Conservation (phyloP, 2,797 vertebrate genomes). For the Fundulus diaphanus region DNA sequence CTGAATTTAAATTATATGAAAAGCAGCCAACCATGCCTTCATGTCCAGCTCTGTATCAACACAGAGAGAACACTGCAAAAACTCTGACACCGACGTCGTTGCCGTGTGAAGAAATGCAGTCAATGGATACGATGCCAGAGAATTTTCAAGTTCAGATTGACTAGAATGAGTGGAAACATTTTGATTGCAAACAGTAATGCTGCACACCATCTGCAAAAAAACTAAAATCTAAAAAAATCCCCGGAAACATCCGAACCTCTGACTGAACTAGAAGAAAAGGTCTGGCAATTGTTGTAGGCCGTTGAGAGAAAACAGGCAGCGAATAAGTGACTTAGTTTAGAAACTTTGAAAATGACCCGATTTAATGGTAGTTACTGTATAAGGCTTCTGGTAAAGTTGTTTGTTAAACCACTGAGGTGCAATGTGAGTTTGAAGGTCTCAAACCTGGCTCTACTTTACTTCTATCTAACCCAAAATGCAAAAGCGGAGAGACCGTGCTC, state of each 20-base stretch:
- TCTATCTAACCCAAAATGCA: conserved; percentile 16
- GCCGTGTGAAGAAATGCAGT: neutral
- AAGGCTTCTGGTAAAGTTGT: conserved; percentile 19
- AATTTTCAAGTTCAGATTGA: conserved; percentile 19
- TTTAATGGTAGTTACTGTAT: conserved; percentile 7
- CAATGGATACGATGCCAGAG: conserved; percentile 5
- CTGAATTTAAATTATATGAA: conserved; percentile 7
- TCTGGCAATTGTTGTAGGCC: conserved; percentile 5
- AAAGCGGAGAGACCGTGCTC: neutral
- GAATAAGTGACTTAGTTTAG: conserved; percentile 11
- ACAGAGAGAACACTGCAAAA: conserved; percentile 4
- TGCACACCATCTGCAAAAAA: conserved; percentile 21
- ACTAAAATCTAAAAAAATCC: too few species aligned
- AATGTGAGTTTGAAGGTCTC: neutral
- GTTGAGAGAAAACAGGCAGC: conserved; percentile 18
- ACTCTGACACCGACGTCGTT: neutral
- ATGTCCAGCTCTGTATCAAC: neutral
- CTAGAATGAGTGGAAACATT: conserved; percentile 18
- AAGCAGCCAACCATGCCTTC: neutral
- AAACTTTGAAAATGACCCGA: conserved; percentile 7
- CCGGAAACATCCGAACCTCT: conserved; percentile 13
- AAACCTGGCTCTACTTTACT: conserved; percentile 21
- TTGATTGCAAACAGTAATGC: conserved; percentile 32
- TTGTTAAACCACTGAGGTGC: conserved; percentile 34
- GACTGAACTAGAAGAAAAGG: conserved; percentile 14